Percentiles rank a stretch among this genome's conserved stretches.
Conservation (phyloP, 2,888 invertebrate species). For the Danaus chrysippus region DNA sequence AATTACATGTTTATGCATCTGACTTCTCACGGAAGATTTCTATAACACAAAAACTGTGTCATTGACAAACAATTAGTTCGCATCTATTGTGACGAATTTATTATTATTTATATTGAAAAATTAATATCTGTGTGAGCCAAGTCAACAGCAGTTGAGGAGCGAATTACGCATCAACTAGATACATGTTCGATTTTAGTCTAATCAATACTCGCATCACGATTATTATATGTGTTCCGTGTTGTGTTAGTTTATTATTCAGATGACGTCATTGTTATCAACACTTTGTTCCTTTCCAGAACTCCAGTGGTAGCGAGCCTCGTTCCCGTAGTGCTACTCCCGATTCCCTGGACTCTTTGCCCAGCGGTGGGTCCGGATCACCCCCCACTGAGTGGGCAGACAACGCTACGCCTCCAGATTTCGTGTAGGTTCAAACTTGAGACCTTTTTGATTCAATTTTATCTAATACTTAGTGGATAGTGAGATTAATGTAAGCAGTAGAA, state of each 20-base stretch:
- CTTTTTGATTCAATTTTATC: neutral
- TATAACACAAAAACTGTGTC: slow-evolving; percentile 28
- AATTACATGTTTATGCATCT: slow-evolving; percentile 24
- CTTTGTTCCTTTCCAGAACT: slow-evolving; percentile 74
- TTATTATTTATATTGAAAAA: slow-evolving; percentile 4
- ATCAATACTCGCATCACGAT: too few species aligned
- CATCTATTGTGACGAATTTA: slow-evolving; percentile 21
- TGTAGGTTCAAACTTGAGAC: slow-evolving; percentile 50
- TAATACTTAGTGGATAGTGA: neutral
- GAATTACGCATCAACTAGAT: neutral
- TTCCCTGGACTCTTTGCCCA: slow-evolving; percentile 88
- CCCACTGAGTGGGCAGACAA: slow-evolving; percentile 74
- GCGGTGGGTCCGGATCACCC: slow-evolving; percentile 79
- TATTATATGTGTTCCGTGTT: too few species aligned
- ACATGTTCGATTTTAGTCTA: too few species aligned
- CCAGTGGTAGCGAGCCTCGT: slow-evolving; percentile 88
- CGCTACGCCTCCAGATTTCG: slow-evolving; percentile 68
- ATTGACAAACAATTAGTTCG: slow-evolving; percentile 28
- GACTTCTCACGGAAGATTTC: slow-evolving; percentile 30
- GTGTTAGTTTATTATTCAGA: too few species aligned
- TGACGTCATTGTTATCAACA: too few species aligned
- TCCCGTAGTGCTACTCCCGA: slow-evolving; percentile 94
- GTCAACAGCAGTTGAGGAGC: neutral
- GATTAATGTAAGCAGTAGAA: too few species aligned
- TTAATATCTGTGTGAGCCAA: neutral